Base-by-base conservation (phyloP, 2,113 vertebrate species). In the Grallaria varia region DNA sequence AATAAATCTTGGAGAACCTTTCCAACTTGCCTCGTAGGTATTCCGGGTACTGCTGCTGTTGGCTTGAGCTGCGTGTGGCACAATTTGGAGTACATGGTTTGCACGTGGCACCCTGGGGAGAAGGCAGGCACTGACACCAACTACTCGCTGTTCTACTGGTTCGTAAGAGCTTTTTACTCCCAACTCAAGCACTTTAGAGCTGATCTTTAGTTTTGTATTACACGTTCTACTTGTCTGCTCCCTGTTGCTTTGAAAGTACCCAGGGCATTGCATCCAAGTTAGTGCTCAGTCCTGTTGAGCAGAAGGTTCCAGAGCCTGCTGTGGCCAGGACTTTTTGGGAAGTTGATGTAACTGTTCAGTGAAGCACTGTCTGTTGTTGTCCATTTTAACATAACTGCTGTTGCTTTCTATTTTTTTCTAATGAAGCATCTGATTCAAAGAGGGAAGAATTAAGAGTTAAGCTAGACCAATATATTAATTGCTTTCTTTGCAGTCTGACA, bases 121-220 rank as follows among this genome's bases (percentile, higher is more conserved):
- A 95, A 95, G 0, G 73, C 95, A 5, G 87, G 75, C 49, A 71
- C 31, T 4, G 23, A 42, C n/a, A 96, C 96, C 76, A 87, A 58
- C 52, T 98, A 98, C 8, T 84, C 23, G 0, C 37, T 98, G 60
- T 88, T n/a, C 75, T 97, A 97, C 92, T 96, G 97, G 97, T 98
- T 92, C 0, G 97, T 97, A 83, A 27, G 39, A 50, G n/a, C 60
- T 60, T 75, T 55, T 39, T 33, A 14, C 76, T 94, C 40, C 37
- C 45, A n/a, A 20, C 25, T 72, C 22, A 84, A 25, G 33, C 20
- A 10, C 66, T 78, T 59, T 20, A 73, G 53, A 3, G 2, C 49
- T 91, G 8, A 64, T 72, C 80, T 84, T 69, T n/a, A 47, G 33
- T 44, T 91, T 77, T 78, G 27, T 7, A 0, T 84, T 39, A 27